phyloP scores from a whole-genome alignment of 2,888 invertebrate genomes.

The Endotricha flammealis region DNA sequence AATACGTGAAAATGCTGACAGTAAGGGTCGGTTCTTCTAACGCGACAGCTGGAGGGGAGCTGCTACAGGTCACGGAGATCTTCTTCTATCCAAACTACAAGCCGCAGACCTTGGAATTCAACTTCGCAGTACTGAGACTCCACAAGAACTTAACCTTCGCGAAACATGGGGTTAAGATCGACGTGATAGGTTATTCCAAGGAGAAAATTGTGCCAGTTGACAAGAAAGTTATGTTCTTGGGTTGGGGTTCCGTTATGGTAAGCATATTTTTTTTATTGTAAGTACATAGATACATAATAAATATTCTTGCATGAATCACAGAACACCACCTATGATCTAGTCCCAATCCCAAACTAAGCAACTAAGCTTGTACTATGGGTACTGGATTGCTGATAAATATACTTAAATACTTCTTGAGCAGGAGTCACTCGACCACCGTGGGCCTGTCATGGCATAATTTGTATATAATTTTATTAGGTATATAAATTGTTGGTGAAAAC shows the following conservation, averaged over 20 bases:
- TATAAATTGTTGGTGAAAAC: no score
- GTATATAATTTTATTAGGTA: no score
- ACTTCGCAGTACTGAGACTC: slow-evolving; percentile 52
- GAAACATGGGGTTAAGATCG: slow-evolving; percentile 21
- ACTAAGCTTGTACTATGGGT: no score
- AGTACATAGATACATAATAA: no score
- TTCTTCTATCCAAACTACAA: slow-evolving; percentile 72
- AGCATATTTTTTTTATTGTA: slow-evolving; percentile 24
- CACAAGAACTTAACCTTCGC: slow-evolving; percentile 50
- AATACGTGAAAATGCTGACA: slow-evolving; percentile 63
- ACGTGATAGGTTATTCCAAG: slow-evolving; percentile 33
- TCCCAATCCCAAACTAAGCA: no score
- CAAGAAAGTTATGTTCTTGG: slow-evolving; percentile 48
- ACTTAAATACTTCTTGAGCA: no score
- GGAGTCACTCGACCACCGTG: no score
- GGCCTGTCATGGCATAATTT: no score
- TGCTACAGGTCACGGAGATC: slow-evolving; percentile 50
- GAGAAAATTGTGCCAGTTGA: slow-evolving; percentile 44
- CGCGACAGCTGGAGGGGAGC: slow-evolving; percentile 54
- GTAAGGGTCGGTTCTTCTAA: slow-evolving; percentile 60
- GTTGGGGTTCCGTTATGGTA: slow-evolving; percentile 68
- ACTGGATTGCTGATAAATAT: no score
- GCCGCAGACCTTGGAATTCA: slow-evolving; percentile 56
- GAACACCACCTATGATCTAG: no score
- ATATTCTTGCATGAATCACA: no score